These are phyloP conservation scores for Herminia tarsipennalis DNA, from an alignment of 2,888 invertebrate species.

Conservation along the genomic window DNA sequence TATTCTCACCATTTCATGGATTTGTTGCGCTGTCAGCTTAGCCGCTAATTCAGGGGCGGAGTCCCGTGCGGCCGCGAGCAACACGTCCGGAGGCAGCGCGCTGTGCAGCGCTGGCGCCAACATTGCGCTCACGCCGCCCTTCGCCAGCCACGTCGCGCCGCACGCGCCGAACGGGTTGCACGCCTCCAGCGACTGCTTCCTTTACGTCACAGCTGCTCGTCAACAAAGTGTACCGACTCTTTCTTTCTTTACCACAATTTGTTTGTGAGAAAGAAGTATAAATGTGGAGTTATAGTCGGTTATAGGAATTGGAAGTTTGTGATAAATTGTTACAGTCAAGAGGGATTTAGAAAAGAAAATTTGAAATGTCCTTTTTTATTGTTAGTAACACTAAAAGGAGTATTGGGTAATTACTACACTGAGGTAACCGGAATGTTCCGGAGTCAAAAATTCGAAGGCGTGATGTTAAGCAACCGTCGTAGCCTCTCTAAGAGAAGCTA, in stretches of 20 bases:
- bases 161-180: constrained; percentile 87
- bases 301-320: neutral
- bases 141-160: constrained; percentile 74
- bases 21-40: constrained; percentile 89
- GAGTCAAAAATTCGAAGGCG: no score
- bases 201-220: constrained; percentile 69
- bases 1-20: constrained; percentile 94
- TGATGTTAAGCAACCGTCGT: no score
- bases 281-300: neutral
- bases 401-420: no score
- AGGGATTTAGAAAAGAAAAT: no score
- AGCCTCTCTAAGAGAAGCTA: no score
- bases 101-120: constrained; percentile 84
- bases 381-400: no score
- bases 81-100: constrained; percentile 89
- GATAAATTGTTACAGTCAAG: neutral
- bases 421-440: no score
- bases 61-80: constrained; percentile 95
- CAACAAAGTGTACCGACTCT: constrained; percentile 53
- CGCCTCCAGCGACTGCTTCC: constrained; percentile 88
- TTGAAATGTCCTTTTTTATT: no score
- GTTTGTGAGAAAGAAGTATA: constrained; percentile 30
- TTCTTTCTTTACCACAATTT: constrained; percentile 36
- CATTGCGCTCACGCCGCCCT: constrained; percentile 77
- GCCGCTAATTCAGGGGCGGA: constrained; percentile 93